Evolutionary conservation across 1,140 invertebrate species (phyloP), one percentile per base, ranked within the genome.

Genomic region (Elymnias hypermnestra): DNA sequence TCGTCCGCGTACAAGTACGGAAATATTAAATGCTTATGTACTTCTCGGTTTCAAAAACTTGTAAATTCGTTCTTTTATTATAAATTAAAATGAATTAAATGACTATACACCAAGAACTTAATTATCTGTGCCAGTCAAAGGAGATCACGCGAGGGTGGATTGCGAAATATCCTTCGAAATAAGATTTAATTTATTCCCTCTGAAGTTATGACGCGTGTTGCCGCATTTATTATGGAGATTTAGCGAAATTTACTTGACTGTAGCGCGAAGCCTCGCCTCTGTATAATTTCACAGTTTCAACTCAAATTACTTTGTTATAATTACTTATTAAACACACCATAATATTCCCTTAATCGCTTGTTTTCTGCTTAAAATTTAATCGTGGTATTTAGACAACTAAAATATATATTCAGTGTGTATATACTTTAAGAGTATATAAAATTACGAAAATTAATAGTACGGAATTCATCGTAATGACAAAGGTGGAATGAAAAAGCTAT

Each of bases 181-280:
- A 61, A 48, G 57, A 68, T 58, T 65, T 71, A 64, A 72, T 72
- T 65, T 63, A 72, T 58, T 72, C 57, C 47, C 46, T 40, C 57
- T 56, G 48, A 66, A 68, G 55, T 72, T 65, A 65, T 67, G 59
- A 63, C 57, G 64, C 68, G 68, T 68, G 68, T 51, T 53, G 45
- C 36, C 40, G 68, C 63, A 72, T 72, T 61, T 42, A 68, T 72
- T 72, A 65, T 56, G 57, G 35, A 58, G 57, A 66, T 72, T 68
- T 57, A 23, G 56, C 52, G 42, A 55, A 59, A 52, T 42, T 52
- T 43, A 36, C 38, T 51, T 42, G 39, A 42, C 39, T 42, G 21
- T 31, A 4, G 29, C 39, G 25, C 9, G 26, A 31, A 9, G 26
- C 39, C 25, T 42, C 18, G 18, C 18, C 26, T 42, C 39, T 42